Conservation (phyloP, 2,113 vertebrate species). For the Passer domesticus region DNA sequence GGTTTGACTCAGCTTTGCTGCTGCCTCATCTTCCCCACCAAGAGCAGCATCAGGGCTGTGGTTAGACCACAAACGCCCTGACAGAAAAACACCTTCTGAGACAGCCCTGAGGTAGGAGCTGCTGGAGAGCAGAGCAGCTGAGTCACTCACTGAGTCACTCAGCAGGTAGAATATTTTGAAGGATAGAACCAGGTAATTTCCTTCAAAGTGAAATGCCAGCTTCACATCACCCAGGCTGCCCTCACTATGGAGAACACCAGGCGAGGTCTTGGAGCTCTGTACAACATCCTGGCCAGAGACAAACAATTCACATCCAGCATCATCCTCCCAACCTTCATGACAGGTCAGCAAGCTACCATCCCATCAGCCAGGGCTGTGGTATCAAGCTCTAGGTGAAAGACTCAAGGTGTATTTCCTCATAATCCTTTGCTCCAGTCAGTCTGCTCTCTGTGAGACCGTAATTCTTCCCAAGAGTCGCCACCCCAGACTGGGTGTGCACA, state of each 20-base stretch:
- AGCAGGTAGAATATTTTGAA: background rate
- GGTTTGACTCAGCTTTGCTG: constrained; percentile 4
- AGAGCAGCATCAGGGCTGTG: background rate
- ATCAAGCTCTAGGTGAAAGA: background rate
- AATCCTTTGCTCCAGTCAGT: background rate
- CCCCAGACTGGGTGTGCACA: background rate
- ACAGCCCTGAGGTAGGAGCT: background rate
- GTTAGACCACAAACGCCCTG: background rate
- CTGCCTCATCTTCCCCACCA: background rate
- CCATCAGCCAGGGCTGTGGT: background rate
- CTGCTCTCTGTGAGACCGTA: background rate
- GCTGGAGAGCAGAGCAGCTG: background rate
- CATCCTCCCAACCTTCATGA: background rate
- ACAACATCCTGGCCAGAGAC: background rate
- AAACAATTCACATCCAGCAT: background rate
- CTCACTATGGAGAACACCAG: background rate
- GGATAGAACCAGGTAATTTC: background rate
- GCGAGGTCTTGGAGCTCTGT: background rate
- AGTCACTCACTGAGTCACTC: background rate
- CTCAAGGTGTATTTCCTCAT: background rate
- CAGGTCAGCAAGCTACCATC: background rate
- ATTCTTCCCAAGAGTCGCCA: background rate
- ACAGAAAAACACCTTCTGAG: background rate
- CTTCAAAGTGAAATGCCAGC: background rate
- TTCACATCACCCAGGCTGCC: accelerated